phyloP scores from a whole-genome alignment of 2,797 vertebrate genomes.

The Enteromius afrohamiltoni region DNA sequence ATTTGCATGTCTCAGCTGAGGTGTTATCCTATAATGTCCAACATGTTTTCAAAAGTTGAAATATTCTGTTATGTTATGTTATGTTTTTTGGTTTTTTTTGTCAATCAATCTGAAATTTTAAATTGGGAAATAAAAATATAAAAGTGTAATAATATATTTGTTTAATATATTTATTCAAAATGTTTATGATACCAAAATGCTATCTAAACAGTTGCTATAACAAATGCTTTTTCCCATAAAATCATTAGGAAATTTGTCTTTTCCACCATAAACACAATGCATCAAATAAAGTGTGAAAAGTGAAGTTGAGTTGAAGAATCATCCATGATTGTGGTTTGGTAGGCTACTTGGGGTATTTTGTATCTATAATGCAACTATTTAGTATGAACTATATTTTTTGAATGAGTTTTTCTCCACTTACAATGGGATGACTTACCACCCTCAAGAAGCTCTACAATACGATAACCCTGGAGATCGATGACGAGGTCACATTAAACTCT shows the following conservation, averaged over 20 bases:
- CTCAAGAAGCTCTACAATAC: background rate
- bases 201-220: background rate
- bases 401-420: background rate
- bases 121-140: background rate
- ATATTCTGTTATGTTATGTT: background rate
- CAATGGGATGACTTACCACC: background rate
- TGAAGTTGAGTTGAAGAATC: background rate
- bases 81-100: no score
- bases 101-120: background rate
- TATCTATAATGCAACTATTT: background rate
- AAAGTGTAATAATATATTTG: background rate
- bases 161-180: background rate
- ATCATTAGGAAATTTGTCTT: background rate
- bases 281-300: background rate
- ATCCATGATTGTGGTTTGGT: background rate
- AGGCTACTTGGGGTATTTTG: background rate
- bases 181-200: background rate
- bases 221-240: background rate
- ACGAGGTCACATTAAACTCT: constrained; percentile 46
- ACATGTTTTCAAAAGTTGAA: background rate
- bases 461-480: constrained; percentile 17
- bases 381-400: background rate
- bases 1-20: background rate
- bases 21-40: background rate
- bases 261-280: background rate